Evolutionary conservation across 2,888 invertebrate species (phyloP).

Genomic region (Drosophila heteroneura): DNA sequence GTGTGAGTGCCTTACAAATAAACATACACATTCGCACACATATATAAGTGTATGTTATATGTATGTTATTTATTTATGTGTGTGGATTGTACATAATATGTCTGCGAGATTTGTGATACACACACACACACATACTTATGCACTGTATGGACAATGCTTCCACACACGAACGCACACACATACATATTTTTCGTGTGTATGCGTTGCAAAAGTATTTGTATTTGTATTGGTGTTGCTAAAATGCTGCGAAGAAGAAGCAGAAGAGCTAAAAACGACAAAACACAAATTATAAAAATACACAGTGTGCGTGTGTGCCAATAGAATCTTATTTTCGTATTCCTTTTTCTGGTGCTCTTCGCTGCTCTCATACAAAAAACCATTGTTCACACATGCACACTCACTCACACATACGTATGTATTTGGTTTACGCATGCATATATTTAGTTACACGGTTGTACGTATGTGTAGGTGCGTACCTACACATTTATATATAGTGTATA

Average conservation of each 20-base stretch:
- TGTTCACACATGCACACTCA: background rate
- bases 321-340: slow-evolving; percentile 49
- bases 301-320: slow-evolving; percentile 4
- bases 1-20: slow-evolving; percentile 30
- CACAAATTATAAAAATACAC: slow-evolving; percentile 23
- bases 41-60: background rate
- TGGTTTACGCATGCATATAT: slow-evolving; percentile 5
- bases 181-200: slow-evolving; percentile 38
- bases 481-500: background rate
- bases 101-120: slow-evolving; percentile 12
- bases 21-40: background rate
- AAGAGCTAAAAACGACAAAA: slow-evolving; percentile 22
- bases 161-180: slow-evolving; percentile 4
- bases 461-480: background rate
- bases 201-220: slow-evolving; percentile 20
- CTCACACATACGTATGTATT: background rate
- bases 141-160: slow-evolving; percentile 16
- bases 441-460: slow-evolving; percentile 2
- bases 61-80: background rate
- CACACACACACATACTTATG: background rate
- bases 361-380: slow-evolving; percentile 1
- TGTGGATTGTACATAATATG: slow-evolving; percentile 4
- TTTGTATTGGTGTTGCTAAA: slow-evolving; percentile 12
- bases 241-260: slow-evolving; percentile 25
- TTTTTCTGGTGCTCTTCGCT: slow-evolving; percentile 1